A percentile compares a stretch with the other conserved stretches of the same genome.
phyloP scores from a whole-genome alignment of 2,888 invertebrate genomes.

The Andrena camellia region DNA sequence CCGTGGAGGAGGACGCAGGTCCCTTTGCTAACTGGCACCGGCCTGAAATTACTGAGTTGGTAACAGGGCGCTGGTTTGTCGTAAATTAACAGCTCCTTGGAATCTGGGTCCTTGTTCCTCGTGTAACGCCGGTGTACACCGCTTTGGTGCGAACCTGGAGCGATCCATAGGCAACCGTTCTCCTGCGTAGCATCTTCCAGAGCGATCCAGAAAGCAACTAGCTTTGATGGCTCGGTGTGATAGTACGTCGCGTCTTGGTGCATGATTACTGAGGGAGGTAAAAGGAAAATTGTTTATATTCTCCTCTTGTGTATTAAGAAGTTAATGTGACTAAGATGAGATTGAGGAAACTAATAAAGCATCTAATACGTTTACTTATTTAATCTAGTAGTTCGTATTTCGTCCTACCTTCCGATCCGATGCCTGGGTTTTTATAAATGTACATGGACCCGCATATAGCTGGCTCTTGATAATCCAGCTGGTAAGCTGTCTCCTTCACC shows the following conservation, averaged over 20 bases:
- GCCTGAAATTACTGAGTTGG: constrained; percentile 90
- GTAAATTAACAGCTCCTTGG: constrained; percentile 89
- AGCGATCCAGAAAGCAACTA: constrained; percentile 98
- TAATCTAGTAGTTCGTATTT: not conserved
- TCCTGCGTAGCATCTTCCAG: constrained; percentile 96
- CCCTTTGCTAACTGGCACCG: constrained; percentile 94
- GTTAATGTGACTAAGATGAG: not conserved
- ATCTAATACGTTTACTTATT: not conserved
- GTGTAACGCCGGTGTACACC: constrained; percentile 91
- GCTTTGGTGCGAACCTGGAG: constrained; percentile 95
- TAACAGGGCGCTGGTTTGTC: constrained; percentile 90
- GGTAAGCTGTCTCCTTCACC: constrained; percentile 91
- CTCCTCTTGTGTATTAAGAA: not conserved
- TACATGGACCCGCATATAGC: constrained; percentile 98
- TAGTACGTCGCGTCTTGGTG: constrained; percentile 97
- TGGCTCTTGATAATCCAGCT: constrained; percentile 92
- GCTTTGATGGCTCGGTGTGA: constrained; percentile 92
- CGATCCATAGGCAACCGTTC: constrained; percentile 98
- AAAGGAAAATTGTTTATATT: constrained; percentile 67
- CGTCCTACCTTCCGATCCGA: constrained; percentile 93
- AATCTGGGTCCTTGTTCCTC: constrained; percentile 89
- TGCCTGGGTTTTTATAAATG: constrained; percentile 97
- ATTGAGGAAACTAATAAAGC: not conserved
- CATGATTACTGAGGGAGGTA: constrained; percentile 87
- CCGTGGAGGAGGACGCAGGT: constrained; percentile 96